A percentile compares a stretch with the other conserved stretches of the same genome.
phyloP scores from a whole-genome alignment of 35 echinoderm and acorn worm genomes.

The Ptychodera flava region DNA sequence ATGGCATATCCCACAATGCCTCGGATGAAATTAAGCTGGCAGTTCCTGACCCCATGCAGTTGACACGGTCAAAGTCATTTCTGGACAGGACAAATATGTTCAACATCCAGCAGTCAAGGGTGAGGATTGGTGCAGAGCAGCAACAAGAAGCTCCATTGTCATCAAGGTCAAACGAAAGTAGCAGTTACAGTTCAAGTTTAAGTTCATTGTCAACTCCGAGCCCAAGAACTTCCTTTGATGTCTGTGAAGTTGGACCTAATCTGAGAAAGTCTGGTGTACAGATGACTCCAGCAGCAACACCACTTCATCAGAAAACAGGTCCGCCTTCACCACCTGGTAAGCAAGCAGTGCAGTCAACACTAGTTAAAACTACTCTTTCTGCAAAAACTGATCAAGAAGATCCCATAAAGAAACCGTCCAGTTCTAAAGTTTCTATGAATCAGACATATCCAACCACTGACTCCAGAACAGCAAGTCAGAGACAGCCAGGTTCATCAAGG shows the following conservation, averaged over 20 bases:
- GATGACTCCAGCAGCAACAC: slow-evolving; percentile 62
- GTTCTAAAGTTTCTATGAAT: not conserved
- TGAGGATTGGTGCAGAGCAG: slow-evolving; percentile 49
- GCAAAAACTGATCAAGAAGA: not conserved
- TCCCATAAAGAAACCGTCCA: not conserved
- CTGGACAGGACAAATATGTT: slow-evolving; percentile 32
- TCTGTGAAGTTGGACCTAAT: not conserved
- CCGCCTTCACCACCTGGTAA: not conserved
- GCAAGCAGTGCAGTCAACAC: not conserved
- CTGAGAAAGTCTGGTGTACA: slow-evolving; percentile 26
- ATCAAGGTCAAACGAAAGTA: slow-evolving; percentile 42
- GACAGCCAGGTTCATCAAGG: too few relatives aligned
- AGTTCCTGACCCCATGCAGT: not conserved
- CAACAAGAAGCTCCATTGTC: slow-evolving; percentile 81
- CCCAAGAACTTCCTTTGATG: slow-evolving; percentile 15
- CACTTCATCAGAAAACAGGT: slow-evolving; percentile 3
- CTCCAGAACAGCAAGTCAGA: too few relatives aligned
- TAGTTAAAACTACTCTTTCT: not conserved
- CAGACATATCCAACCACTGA: not conserved
- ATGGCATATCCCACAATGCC: not conserved
- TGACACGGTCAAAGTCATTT: slow-evolving; percentile 5
- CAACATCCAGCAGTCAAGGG: slow-evolving; percentile 63
- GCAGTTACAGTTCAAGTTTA: slow-evolving; percentile 47
- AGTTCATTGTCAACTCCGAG: slow-evolving; percentile 76
- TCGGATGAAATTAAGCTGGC: not conserved